phyloP scores from a whole-genome alignment of 2,797 vertebrate species.

The Microtus agrestis region DNA sequence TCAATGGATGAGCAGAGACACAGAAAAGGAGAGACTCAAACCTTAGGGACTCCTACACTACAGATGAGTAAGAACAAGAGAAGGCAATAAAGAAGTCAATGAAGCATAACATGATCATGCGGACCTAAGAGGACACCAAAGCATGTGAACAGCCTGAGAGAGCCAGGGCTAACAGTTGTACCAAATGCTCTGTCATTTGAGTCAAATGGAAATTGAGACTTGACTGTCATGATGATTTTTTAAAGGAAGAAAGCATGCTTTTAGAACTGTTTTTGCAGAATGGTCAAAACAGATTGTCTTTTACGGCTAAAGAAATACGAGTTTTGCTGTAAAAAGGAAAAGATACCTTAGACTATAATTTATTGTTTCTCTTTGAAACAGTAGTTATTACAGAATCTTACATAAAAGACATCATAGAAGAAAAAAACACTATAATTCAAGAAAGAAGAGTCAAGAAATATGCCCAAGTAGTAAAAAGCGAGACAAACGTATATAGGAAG shows the following conservation, averaged over 20 bases:
- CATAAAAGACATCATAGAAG: background rate
- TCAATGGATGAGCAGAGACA: background rate
- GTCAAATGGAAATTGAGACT: background rate
- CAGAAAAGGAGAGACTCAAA: too few species aligned
- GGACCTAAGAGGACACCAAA: background rate
- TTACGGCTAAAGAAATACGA: background rate
- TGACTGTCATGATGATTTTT: background rate
- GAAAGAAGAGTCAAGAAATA: background rate
- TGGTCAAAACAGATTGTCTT: background rate
- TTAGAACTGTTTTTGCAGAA: background rate
- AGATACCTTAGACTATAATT: background rate
- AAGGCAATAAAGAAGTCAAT: background rate
- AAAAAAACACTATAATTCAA: background rate
- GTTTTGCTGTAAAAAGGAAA: background rate
- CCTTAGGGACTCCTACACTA: background rate
- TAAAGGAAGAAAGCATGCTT: background rate
- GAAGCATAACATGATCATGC: background rate
- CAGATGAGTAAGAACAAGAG: background rate
- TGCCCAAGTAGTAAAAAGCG: background rate
- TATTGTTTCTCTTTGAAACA: background rate
- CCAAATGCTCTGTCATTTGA: background rate
- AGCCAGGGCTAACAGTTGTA: background rate
- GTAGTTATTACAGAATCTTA: background rate
- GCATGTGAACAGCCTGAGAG: background rate
- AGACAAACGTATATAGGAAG: background rate